These are phyloP conservation scores for Muntiacus reevesi DNA, from an alignment of 2,113 vertebrate species.

Conservation along the genomic window DNA sequence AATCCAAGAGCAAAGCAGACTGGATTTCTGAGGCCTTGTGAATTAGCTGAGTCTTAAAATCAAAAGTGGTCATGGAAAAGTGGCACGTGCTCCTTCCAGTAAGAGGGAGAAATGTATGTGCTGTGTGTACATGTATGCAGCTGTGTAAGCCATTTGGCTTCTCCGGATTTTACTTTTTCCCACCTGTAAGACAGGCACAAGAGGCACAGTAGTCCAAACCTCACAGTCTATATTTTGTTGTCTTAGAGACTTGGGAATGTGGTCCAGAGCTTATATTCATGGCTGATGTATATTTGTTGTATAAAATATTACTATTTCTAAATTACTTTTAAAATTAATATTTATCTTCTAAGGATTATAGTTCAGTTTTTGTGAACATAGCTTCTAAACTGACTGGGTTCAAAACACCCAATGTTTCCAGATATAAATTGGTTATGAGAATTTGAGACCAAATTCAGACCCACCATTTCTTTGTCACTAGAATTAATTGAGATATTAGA, in stretches of 20 bases:
- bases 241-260: not conserved
- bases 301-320: not conserved
- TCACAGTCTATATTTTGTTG: not conserved
- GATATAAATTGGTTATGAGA: not conserved
- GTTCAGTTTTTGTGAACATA: not conserved
- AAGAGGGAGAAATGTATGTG: not conserved
- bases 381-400: not conserved
- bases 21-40: not conserved
- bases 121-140: not conserved
- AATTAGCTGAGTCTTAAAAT: not conserved
- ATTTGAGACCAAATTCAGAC: not conserved
- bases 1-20: constrained; percentile 23
- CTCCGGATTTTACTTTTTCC: not conserved
- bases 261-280: not conserved
- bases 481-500: not conserved
- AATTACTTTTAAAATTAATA: not conserved
- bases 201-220: not conserved
- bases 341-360: not conserved
- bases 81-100: not conserved
- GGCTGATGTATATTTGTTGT: not conserved
- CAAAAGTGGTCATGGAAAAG: not conserved
- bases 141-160: not conserved
- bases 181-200: not conserved
- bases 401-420: not conserved
- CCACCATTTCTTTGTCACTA: not conserved